Percentiles rank a stretch among this genome's conserved stretches.
Evolutionary conservation across 2,888 invertebrate genomes (phyloP).

Genomic region (Melieria omissa): DNA sequence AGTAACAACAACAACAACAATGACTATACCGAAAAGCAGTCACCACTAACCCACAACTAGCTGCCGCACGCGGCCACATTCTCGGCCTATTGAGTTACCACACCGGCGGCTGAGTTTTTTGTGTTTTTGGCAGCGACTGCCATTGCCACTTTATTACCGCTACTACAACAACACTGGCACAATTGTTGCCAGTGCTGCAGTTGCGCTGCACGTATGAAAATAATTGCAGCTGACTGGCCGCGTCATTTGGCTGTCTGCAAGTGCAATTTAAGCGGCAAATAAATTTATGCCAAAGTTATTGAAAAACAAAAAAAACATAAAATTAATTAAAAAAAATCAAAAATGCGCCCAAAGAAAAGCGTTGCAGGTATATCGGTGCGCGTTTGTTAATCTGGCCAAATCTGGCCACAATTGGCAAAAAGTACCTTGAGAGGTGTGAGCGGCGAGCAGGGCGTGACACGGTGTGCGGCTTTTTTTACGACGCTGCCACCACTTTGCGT

Average conservation of each 20-base stretch:
- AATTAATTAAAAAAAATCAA: too few species aligned
- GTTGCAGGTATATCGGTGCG: too few species aligned
- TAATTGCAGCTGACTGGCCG: neutral
- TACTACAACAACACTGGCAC: neutral
- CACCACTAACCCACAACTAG: neutral
- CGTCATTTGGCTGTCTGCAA: slow-evolving; percentile 23
- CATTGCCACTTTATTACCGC: neutral
- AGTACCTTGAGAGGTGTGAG: too few species aligned
- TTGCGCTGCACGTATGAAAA: neutral
- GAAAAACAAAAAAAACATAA: too few species aligned
- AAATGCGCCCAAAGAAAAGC: too few species aligned
- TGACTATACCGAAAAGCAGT: neutral
- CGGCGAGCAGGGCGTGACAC: too few species aligned
- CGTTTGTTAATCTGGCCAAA: too few species aligned
- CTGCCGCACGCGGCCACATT: neutral
- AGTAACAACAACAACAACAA: slow-evolving; percentile 3
- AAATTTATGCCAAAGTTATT: slow-evolving; percentile 18
- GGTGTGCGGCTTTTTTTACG: too few species aligned
- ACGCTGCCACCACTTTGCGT: too few species aligned
- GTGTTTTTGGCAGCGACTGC: neutral
- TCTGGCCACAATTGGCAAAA: too few species aligned
- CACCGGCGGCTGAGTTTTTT: neutral
- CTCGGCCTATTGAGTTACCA: neutral
- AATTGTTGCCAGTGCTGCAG: neutral
- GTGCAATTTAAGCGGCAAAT: slow-evolving; percentile 34